Percentiles rank a stretch among this genome's conserved stretches.
These are phyloP conservation scores for Druceiella hillmani DNA, from an alignment of 2,888 invertebrate species.

Conservation along the genomic window DNA sequence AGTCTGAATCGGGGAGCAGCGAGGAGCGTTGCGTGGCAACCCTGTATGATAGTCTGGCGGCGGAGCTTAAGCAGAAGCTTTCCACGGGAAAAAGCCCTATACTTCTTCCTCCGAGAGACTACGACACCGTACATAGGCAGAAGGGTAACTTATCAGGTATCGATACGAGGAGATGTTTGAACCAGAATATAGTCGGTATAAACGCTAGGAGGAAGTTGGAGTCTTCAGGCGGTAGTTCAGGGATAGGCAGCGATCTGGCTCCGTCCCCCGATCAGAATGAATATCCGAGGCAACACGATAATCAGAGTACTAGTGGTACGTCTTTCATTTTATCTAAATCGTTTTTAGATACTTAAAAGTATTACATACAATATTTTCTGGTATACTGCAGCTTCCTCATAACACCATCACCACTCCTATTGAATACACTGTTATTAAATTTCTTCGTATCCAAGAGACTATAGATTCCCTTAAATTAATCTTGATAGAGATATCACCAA, in stretches of 20 bases:
- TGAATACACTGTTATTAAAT: too few relatives aligned
- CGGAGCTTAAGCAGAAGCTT: conserved; percentile 72
- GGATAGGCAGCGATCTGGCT: conserved; percentile 85
- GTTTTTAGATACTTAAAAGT: background rate
- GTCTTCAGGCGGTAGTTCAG: conserved; percentile 78
- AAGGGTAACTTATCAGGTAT: conserved; percentile 46
- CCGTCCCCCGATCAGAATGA: conserved; percentile 68
- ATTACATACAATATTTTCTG: too few relatives aligned
- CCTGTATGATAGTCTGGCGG: conserved; percentile 86
- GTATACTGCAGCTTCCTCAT: too few relatives aligned
- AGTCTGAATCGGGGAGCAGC: conserved; percentile 65
- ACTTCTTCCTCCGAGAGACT: conserved; percentile 87
- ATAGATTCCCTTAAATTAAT: too few relatives aligned
- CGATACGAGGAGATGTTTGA: conserved; percentile 57
- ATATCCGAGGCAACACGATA: conserved; percentile 47
- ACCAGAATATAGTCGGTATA: conserved; percentile 58
- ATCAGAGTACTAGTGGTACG: conserved; percentile 60
- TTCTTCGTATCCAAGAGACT: too few relatives aligned
- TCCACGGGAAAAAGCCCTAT: conserved; percentile 65
- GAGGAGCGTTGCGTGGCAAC: conserved; percentile 67
- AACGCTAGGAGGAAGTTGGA: conserved; percentile 50
- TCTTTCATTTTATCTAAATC: conserved; percentile 15
- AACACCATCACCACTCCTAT: too few relatives aligned
- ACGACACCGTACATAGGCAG: conserved; percentile 83
- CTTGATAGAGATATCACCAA: too few relatives aligned